Evolutionary conservation across 2,888 invertebrate species (phyloP).

Genomic region (Agelastica alni): DNA sequence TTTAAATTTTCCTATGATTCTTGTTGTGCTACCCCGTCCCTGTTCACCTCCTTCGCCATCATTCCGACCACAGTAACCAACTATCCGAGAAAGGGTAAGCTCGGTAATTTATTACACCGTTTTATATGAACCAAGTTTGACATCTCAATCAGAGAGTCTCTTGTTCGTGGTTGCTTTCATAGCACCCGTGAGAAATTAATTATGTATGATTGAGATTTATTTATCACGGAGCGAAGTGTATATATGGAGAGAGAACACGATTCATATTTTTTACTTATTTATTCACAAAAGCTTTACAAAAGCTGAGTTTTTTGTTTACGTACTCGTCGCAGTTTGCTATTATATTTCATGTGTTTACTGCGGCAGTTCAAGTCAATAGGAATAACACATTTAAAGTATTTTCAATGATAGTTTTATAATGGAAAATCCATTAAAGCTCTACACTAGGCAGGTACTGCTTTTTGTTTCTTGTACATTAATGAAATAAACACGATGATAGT

Average conservation of each 20-base stretch:
- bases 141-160: conserved; percentile 54
- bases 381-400: no score
- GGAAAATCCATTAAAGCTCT: no score
- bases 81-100: conserved; percentile 45
- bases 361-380: no score
- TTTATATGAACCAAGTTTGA: conserved; percentile 49
- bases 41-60: conserved; percentile 2
- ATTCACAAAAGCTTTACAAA: no score
- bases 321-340: no score
- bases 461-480: no score
- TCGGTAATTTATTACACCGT: conserved; percentile 53
- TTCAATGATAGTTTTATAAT: no score
- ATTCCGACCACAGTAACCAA: background rate
- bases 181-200: conserved; percentile 54
- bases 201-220: conserved; percentile 53
- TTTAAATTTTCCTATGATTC: no score
- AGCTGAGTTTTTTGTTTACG: no score
- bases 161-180: conserved; percentile 52
- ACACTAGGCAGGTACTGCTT: no score
- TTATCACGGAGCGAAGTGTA: conserved; percentile 18
- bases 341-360: no score
- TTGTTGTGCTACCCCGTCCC: background rate
- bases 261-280: conserved; percentile 30
- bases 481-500: no score
- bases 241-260: conserved; percentile 33